These are phyloP conservation scores for Falco naumanni DNA, from an alignment of 2,797 vertebrate species.

Conservation along the genomic window DNA sequence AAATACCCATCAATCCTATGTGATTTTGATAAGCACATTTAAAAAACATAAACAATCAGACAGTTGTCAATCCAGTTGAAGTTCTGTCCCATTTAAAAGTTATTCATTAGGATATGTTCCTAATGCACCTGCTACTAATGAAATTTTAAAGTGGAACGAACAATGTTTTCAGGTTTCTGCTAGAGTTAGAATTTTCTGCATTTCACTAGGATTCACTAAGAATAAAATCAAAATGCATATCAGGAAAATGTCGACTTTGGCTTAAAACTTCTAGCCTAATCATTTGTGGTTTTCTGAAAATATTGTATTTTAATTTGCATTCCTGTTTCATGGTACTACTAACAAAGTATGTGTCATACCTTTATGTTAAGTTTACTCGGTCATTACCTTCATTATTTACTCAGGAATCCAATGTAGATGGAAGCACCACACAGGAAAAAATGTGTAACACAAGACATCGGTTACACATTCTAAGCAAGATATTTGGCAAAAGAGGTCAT, in stretches of 20 bases:
- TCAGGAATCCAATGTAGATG: conserved; percentile 16
- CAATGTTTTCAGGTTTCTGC: conserved; percentile 30
- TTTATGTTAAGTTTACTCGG: conserved; percentile 72
- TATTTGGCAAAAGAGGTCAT: conserved; percentile 33
- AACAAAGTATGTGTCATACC: conserved; percentile 60
- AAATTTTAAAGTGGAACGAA: conserved; percentile 68
- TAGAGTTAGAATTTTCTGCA: conserved; percentile 29
- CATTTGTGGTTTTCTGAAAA: conserved; percentile 57
- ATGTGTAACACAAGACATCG: neutral
- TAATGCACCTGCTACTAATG: conserved; percentile 54
- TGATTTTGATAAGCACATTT: conserved; percentile 80
- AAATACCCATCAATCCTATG: conserved; percentile 85
- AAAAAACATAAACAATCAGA: conserved; percentile 80
- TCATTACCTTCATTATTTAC: conserved; percentile 61
- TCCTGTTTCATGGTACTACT: conserved; percentile 64
- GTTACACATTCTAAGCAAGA: conserved; percentile 34
- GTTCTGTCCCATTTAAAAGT: conserved; percentile 71
- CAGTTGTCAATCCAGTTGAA: conserved; percentile 79
- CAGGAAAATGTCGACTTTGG: conserved; percentile 47
- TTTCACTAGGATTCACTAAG: conserved; percentile 14
- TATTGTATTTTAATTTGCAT: conserved; percentile 65
- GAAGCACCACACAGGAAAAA: conserved; percentile 1
- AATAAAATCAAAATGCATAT: conserved; percentile 59
- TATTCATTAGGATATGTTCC: conserved; percentile 60
- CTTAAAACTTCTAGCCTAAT: conserved; percentile 51